Conservation (phyloP, 2,888 invertebrate species). For the Lomographa bimaculata region DNA sequence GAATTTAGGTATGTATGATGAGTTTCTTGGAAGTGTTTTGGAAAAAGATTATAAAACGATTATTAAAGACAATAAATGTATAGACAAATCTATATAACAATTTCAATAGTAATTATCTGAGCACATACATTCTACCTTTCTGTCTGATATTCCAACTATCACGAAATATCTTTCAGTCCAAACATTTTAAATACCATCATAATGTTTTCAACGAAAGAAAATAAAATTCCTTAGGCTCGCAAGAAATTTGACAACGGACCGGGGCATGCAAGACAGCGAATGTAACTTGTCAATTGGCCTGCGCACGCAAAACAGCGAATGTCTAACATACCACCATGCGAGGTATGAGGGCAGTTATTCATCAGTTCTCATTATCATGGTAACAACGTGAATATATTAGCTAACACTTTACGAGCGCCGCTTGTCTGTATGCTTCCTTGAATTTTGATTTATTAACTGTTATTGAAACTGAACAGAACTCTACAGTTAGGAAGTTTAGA, state of each 20-base stretch:
- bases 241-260: slow-evolving; percentile 11
- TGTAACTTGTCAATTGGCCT: slow-evolving; percentile 17
- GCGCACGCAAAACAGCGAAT: slow-evolving; percentile 34
- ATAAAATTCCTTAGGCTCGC: slow-evolving; percentile 2
- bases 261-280: slow-evolving; percentile 12
- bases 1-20: no score
- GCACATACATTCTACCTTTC: no score
- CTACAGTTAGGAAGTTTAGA: no score
- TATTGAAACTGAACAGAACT: slow-evolving; percentile 7
- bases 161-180: no score
- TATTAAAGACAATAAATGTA: no score
- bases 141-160: no score
- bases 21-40: no score
- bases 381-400: slow-evolving; percentile 49
- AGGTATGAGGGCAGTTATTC: slow-evolving; percentile 45
- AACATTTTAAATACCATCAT: no score
- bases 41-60: no score
- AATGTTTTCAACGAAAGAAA: neutral
- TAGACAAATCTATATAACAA: no score
- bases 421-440: slow-evolving; percentile 36
- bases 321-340: slow-evolving; percentile 40
- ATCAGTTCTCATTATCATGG: slow-evolving; percentile 51
- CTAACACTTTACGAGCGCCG: slow-evolving; percentile 34
- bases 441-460: slow-evolving; percentile 10
- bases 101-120: no score